Evolutionary conservation across 2,113 vertebrate genomes (phyloP), one percentile per base, ranked within the genome.

Genomic region (Sigmodon hispidus): DNA sequence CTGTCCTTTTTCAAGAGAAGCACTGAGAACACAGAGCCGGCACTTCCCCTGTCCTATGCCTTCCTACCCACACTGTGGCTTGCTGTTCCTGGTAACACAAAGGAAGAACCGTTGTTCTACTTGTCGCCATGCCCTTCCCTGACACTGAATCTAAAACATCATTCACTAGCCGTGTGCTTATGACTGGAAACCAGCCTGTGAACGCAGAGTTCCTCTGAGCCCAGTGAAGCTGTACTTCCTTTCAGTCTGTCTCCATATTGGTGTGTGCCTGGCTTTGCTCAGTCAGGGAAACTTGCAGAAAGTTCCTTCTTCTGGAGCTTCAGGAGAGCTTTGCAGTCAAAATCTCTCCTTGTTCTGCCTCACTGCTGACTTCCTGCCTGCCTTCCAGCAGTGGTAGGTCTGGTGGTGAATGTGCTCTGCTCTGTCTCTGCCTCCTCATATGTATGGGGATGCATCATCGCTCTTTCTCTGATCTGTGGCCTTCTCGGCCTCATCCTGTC

Each of bases 211-310:
- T 93, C 48, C 55, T 75, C 48, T 88, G 76, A 21, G 19, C 6
- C 15, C 21, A 31, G 26, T 85, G 80, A 91, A 84, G 52, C 55
- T 89, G 8, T 83, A 45, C 86, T 96, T 97, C 83, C 24, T 50
- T 31, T 50, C 24, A 45, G 19, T 77, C 75, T 77, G 31, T 69
- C 73, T 93, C 10, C 22, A 19, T 29, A 55, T 88, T 76, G 61
- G 43, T 36, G 0, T 80, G 57, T 57, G 11, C 57, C 36, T 80
- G 80, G 40, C 52, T 55, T 88, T 90, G 52, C 65, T 93, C 40
- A 57, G 52, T 61, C 34, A 90, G 75, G 77, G 31, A 61, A 61
- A 5, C 19, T 67, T 75, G 17, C 9, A 73, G 52, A 19, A 88
- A n/a, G 6, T 67, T 59, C 22, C 45, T 65, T 88, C 94, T 90